Evolutionary conservation across 2,113 vertebrate genomes (phyloP).

Genomic region (Podocnemis expansa): DNA sequence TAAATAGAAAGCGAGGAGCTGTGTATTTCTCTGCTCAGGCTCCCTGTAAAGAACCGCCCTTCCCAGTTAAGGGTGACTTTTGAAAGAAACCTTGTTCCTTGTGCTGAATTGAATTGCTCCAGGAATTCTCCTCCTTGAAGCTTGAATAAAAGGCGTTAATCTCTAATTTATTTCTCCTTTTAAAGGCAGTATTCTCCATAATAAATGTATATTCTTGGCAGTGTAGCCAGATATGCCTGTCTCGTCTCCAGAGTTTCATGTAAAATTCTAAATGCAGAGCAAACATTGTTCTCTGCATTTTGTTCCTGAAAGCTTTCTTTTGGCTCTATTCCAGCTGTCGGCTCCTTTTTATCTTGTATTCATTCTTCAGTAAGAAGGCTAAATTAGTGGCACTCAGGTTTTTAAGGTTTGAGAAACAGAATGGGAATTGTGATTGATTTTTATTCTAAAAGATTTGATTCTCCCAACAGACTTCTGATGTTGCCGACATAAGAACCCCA

Average conservation of each 20-base stretch:
- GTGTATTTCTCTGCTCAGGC: constrained; percentile 61
- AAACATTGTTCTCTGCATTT: constrained; percentile 51
- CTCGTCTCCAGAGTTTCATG: constrained; percentile 22
- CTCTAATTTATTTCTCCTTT: constrained; percentile 68
- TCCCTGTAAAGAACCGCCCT: constrained; percentile 69
- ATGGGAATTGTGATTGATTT: constrained; percentile 68
- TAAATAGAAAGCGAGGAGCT: constrained; percentile 80
- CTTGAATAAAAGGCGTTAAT: constrained; percentile 54
- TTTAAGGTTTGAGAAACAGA: constrained; percentile 50
- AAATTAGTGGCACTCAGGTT: constrained; percentile 73
- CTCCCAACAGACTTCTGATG: constrained; percentile 51
- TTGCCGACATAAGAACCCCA: constrained; percentile 45
- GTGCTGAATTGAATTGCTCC: constrained; percentile 70
- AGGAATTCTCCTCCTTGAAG: constrained; percentile 54
- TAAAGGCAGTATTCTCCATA: constrained; percentile 25
- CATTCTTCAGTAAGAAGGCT: constrained; percentile 69
- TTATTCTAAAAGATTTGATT: constrained; percentile 63
- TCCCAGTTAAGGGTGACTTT: constrained; percentile 72
- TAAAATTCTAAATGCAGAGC: constrained; percentile 28
- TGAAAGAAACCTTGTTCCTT: constrained; percentile 75
- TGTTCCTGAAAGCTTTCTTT: constrained; percentile 67
- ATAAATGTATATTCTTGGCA: constrained; percentile 45
- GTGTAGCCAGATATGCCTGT: not conserved
- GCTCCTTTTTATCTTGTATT: constrained; percentile 77
- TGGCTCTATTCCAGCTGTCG: constrained; percentile 73